Evolutionary conservation across 2,797 vertebrate genomes (phyloP).

Genomic region (Zalophus californianus): DNA sequence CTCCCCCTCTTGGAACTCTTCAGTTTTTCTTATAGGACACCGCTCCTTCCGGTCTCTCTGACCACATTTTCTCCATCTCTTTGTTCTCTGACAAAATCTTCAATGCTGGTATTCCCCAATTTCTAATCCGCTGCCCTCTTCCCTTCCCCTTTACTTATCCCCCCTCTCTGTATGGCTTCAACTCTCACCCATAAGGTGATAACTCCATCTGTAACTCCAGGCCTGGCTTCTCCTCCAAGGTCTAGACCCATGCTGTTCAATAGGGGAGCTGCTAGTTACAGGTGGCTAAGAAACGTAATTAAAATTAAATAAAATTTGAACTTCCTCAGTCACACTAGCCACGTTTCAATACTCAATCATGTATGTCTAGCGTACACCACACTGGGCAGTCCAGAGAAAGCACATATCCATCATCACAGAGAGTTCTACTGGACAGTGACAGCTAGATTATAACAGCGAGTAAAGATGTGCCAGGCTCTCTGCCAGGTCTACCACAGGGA

Average conservation of each 20-base stretch:
- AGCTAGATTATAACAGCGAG: neutral
- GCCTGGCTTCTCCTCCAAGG: neutral
- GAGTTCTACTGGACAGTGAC: neutral
- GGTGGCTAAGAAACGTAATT: neutral
- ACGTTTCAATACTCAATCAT: neutral
- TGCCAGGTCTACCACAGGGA: neutral
- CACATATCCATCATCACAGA: neutral
- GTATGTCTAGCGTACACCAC: neutral
- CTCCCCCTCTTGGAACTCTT: neutral
- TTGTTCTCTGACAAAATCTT: neutral
- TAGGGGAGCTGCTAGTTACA: neutral
- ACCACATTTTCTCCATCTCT: neutral
- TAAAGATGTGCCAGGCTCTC: neutral
- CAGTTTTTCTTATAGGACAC: neutral
- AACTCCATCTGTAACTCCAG: neutral
- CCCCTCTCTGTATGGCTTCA: neutral
- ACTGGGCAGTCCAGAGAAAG: neutral
- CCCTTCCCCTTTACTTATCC: neutral
- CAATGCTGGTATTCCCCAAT: neutral
- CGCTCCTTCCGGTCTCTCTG: neutral
- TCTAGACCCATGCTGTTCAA: neutral
- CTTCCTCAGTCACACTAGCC: neutral
- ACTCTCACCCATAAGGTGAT: neutral
- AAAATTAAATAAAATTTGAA: constrained; percentile 45
- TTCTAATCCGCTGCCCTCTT: neutral